phyloP scores from a whole-genome alignment of 2,888 invertebrate genomes.

The Drosophila helvetica region DNA sequence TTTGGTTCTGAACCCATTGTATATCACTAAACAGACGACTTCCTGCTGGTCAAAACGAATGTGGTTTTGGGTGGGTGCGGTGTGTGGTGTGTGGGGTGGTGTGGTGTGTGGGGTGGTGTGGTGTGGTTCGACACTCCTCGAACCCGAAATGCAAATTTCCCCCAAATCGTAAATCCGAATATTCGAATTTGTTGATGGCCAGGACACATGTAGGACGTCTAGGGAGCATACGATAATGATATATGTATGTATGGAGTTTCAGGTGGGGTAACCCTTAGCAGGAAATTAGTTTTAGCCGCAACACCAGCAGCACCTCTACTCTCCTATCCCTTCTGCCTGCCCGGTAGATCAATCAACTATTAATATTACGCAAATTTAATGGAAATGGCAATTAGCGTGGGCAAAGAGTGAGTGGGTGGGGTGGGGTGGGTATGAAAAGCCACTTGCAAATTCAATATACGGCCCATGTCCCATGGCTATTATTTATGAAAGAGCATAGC shows the following conservation, averaged over 20 bases:
- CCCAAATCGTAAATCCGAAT: slow-evolving; percentile 55
- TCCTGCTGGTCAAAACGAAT: slow-evolving; percentile 34
- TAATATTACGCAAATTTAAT: slow-evolving; percentile 70
- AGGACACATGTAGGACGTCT: slow-evolving; percentile 6
- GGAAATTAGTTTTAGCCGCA: slow-evolving; percentile 73
- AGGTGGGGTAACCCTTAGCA: slow-evolving; percentile 27
- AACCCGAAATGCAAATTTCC: slow-evolving; percentile 62
- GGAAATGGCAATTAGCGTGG: slow-evolving; percentile 67
- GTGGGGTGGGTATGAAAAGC: not conserved
- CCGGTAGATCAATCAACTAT: slow-evolving; percentile 31
- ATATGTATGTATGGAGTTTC: not conserved
- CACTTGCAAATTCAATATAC: slow-evolving; percentile 55
- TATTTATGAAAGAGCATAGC: slow-evolving; percentile 63
- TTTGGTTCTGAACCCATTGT: slow-evolving; percentile 61
- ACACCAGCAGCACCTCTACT: not conserved
- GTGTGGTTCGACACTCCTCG: not conserved
- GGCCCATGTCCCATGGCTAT: slow-evolving; percentile 35
- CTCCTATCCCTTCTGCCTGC: not conserved
- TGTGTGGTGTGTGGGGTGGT: no score
- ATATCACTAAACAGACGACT: slow-evolving; percentile 28
- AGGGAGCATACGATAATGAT: slow-evolving; percentile 1
- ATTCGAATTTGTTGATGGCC: slow-evolving; percentile 47
- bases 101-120: no score
- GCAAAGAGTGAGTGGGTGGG: not conserved
- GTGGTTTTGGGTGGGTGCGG: slow-evolving; percentile 20